Conservation (phyloP, 2,797 vertebrate species). For the Sebastes vulpes region DNA sequence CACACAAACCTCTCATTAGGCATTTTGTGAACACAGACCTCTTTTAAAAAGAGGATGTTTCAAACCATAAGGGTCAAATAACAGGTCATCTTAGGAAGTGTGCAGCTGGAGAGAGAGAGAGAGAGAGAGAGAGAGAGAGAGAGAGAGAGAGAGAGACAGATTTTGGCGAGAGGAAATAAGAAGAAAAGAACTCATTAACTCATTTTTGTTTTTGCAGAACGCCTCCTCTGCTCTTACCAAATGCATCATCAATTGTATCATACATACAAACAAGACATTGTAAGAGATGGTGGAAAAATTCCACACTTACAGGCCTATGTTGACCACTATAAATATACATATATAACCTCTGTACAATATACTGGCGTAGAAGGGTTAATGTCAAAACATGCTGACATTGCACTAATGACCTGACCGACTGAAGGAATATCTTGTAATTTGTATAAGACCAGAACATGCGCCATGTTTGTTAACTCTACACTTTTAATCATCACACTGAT, state of each 20-base stretch:
- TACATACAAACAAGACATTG: neutral
- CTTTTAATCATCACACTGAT: too few relatives aligned
- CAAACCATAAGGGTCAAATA: neutral
- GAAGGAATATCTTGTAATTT: too few relatives aligned
- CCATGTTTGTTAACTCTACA: too few relatives aligned
- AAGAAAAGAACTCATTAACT: neutral
- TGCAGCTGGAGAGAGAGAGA: neutral
- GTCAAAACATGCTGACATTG: too few relatives aligned
- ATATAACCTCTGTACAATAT: too few relatives aligned
- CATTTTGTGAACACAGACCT: neutral
- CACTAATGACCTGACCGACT: too few relatives aligned
- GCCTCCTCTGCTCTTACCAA: neutral
- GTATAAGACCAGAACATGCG: too few relatives aligned
- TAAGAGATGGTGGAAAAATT: neutral
- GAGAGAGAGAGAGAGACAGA: too few relatives aligned
- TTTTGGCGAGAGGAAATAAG: neutral
- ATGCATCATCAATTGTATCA: neutral
- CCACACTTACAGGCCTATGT: too few relatives aligned
- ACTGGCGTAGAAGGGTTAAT: too few relatives aligned
- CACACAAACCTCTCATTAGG: neutral
- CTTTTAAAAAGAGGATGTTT: neutral
- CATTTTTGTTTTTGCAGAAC: neutral
- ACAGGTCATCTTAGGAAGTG: neutral
- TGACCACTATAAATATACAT: too few relatives aligned
- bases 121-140: too few relatives aligned